Base-by-base conservation (phyloP, 2,113 vertebrate species). In the Leptocoma aspasia region DNA sequence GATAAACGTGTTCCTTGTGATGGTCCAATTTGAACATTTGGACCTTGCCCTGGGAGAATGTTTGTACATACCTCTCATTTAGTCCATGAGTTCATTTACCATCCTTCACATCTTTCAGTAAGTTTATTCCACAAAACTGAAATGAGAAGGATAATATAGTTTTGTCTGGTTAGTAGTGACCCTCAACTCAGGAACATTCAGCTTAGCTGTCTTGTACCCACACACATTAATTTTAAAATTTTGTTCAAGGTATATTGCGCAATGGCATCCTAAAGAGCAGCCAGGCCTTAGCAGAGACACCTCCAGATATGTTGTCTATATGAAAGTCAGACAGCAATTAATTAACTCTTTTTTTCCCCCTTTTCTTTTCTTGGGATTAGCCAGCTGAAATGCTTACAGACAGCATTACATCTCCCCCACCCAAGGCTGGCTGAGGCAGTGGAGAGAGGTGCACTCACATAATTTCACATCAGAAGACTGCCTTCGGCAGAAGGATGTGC, bases 341-440 rank as follows among this genome's bases (percentile, higher is more conserved):
- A 33, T 11, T 57, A 42, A 41, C 14, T 15, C 2, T 23, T 13
- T 9, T 42, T 26, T 21, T 8, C 2, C 1, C 2, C 20, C 20
- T 41, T 49, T 28, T 21, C 2, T 42, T 17, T 28, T 18, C 15
- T 47, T 13, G 13, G 19, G 45, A 23, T 44, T 44, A 64, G 19
- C 23, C 23, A 69, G 26, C 31, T 57, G 76, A 79, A 92, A 47
- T 49, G 22, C 19, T 54, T 24, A 75, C 33, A 44, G n/a, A 24
- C 19, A 50, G 21, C 47, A 44, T 7, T 26, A 15, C 47, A 39
- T 66, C 13, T 64, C 5, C 35, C 41, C 24, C 18, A 45, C 11
- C 33, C 23, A 13, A 28, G 45, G 15, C 1, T 54, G 13, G 10
- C 2, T 50, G 56, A 73, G 19, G n/a, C 19, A 44, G 14, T 11